Evolutionary conservation across 2,888 invertebrate genomes (phyloP).

Genomic region (Meloe dianella): DNA sequence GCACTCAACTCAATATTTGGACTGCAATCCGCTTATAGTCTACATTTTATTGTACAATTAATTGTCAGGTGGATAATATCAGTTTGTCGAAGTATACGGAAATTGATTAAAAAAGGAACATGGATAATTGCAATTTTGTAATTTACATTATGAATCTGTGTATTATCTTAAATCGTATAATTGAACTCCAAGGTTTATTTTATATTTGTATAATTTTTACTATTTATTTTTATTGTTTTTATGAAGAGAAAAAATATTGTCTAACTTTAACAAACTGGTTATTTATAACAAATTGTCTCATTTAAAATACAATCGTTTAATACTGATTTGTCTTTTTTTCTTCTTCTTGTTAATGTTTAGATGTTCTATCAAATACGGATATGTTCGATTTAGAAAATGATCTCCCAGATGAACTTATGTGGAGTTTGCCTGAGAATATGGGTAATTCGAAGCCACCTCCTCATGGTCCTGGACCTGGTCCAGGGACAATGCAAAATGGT

Average conservation of each 20-base stretch:
- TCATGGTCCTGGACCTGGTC: constrained; percentile 81
- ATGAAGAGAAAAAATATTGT: too few relatives aligned
- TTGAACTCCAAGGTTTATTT: too few relatives aligned
- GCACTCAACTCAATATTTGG: neutral
- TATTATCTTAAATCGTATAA: too few relatives aligned
- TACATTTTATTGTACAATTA: too few relatives aligned
- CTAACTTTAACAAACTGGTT: constrained; percentile 8
- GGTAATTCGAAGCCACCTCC: constrained; percentile 77
- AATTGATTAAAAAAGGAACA: too few relatives aligned
- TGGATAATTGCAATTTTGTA: too few relatives aligned
- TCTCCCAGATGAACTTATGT: constrained; percentile 89
- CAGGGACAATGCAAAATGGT: constrained; percentile 66
- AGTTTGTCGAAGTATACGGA: neutral
- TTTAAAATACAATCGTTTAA: constrained; percentile 18
- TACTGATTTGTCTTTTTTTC: neutral
- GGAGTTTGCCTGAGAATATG: constrained; percentile 64
- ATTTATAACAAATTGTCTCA: too few relatives aligned
- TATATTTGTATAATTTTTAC: too few relatives aligned
- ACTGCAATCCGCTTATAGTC: constrained; percentile 6
- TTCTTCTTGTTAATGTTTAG: constrained; percentile 59
- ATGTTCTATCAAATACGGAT: constrained; percentile 82
- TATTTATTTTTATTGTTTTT: too few relatives aligned
- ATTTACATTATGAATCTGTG: too few relatives aligned
- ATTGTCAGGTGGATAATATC: neutral
- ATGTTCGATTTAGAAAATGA: constrained; percentile 91